phyloP scores from a whole-genome alignment of 2,888 invertebrate genomes.

The Acheta domesticus region DNA sequence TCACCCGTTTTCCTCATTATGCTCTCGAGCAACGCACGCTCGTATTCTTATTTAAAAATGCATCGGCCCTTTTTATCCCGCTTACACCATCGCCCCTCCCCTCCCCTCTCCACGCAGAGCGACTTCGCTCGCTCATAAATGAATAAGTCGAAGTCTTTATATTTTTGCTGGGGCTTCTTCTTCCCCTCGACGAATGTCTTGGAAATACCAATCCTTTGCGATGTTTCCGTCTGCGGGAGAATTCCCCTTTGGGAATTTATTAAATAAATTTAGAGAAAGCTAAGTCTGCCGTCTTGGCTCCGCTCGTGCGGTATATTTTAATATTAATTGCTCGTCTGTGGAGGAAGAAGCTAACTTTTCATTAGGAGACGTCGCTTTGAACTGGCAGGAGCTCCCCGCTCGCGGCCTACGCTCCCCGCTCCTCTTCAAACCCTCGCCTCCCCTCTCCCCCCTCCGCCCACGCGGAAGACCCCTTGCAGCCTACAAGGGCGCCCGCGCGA shows the following conservation, averaged over 20 bases:
- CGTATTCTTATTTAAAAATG: background rate
- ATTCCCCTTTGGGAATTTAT: background rate
- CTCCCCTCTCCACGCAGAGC: background rate
- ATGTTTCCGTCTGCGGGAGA: background rate
- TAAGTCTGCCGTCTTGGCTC: background rate
- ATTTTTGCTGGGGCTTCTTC: background rate
- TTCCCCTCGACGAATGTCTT: conserved; percentile 7
- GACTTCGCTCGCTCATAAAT: conserved; percentile 9
- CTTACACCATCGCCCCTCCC: too few species aligned
- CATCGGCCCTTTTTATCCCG: background rate
- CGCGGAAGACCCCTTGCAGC: too few species aligned
- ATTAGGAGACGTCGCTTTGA: background rate
- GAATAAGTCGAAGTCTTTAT: background rate
- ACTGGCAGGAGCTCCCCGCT: background rate
- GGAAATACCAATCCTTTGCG: conserved; percentile 18
- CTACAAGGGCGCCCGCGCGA: too few species aligned
- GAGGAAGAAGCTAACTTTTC: background rate
- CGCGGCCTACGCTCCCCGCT: background rate
- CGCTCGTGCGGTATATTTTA: conserved; percentile 18
- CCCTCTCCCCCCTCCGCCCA: background rate
- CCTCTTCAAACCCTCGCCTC: background rate
- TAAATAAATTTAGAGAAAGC: conserved; percentile 7
- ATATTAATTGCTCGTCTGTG: background rate
- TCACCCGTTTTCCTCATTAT: too few species aligned
- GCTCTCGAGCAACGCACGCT: too few species aligned